These are phyloP conservation scores for Anomalospiza imberbis DNA, from an alignment of 2,797 vertebrate genomes.

Conservation along the genomic window DNA sequence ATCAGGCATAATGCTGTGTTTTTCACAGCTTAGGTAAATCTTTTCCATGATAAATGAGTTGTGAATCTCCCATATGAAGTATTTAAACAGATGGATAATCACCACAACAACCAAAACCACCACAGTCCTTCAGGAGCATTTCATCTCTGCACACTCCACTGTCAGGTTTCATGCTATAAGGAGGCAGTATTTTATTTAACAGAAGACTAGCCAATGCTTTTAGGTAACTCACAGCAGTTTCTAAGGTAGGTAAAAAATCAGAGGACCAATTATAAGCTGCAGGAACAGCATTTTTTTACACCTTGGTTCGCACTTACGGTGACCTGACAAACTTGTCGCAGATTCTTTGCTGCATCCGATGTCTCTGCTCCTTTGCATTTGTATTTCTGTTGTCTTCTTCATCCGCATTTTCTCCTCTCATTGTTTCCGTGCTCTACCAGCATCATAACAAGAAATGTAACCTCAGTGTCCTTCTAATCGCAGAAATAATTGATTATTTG, in stretches of 20 bases:
- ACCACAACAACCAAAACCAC: conserved; percentile 58
- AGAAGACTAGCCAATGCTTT: background rate
- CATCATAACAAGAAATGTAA: background rate
- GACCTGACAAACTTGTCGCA: background rate
- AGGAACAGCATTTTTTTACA: background rate
- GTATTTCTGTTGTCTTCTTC: background rate
- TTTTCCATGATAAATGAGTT: background rate
- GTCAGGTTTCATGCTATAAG: background rate
- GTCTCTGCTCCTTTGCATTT: background rate
- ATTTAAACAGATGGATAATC: conserved; percentile 52
- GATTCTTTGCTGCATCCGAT: background rate
- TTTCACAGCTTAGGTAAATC: background rate
- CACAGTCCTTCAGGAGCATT: background rate
- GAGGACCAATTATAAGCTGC: background rate
- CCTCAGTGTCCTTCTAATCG: background rate
- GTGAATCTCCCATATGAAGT: conserved; percentile 7
- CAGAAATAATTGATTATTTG: background rate
- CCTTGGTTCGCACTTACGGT: background rate
- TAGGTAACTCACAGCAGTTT: background rate
- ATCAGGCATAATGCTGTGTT: background rate
- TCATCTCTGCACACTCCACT: background rate
- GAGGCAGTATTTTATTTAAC: conserved; percentile 17
- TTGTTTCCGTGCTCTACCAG: background rate
- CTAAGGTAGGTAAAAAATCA: background rate
- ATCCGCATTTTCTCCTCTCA: background rate